phyloP scores from a whole-genome alignment of 2,797 vertebrate genomes.

The Sebastes hopkinsi region DNA sequence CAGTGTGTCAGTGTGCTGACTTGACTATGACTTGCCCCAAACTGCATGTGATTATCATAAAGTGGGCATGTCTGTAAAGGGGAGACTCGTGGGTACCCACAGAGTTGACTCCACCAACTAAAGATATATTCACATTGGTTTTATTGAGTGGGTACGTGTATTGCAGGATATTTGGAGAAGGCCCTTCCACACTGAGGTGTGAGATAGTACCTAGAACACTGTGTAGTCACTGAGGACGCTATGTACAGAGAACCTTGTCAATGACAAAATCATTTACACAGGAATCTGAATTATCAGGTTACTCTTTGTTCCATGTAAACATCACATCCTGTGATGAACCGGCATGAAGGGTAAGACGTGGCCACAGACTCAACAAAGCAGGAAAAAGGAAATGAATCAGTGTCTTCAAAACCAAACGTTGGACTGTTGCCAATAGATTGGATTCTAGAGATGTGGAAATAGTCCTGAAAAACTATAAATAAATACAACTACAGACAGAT shows the following conservation, averaged over 20 bases:
- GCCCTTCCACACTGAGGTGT: not conserved
- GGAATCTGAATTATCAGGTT: not conserved
- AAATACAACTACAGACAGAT: not conserved
- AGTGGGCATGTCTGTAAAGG: no score
- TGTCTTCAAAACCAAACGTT: not conserved
- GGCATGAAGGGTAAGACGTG: not conserved
- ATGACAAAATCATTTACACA: not conserved
- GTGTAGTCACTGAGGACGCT: fast-evolving
- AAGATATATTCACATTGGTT: not conserved
- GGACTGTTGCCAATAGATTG: not conserved
- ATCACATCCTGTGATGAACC: no score
- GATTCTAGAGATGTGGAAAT: not conserved
- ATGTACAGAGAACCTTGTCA: not conserved
- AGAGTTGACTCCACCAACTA: not conserved
- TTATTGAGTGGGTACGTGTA: not conserved
- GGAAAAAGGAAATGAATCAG: slow-evolving; percentile 12
- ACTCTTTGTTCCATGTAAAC: not conserved
- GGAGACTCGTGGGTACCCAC: no score
- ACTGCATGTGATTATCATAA: no score
- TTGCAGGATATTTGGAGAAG: not conserved
- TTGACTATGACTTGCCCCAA: no score
- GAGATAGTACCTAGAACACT: not conserved
- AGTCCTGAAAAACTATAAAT: not conserved
- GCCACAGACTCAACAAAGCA: not conserved
- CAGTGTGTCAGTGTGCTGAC: no score